Percentiles rank a stretch among this genome's conserved stretches.
Evolutionary conservation across 2,113 vertebrate species (phyloP).

Genomic region (Astur gentilis): DNA sequence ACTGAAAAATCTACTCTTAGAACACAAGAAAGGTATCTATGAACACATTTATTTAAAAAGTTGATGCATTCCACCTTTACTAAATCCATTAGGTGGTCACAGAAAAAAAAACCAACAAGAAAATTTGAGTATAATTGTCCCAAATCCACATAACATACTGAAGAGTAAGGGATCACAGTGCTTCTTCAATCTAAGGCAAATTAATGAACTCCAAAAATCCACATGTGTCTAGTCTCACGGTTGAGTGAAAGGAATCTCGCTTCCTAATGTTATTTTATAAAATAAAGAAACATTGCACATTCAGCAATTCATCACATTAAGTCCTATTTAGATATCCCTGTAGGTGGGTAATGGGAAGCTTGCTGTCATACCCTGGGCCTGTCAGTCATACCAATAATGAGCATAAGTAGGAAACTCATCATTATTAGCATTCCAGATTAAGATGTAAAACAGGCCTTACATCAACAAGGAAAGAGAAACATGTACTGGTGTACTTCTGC

Average conservation of each 20-base stretch:
- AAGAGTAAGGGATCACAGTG: neutral
- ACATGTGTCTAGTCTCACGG: accelerated
- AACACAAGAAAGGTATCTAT: neutral
- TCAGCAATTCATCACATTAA: neutral
- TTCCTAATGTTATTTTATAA: neutral
- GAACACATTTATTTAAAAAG: neutral
- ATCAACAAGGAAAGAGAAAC: neutral
- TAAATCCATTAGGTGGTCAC: neutral
- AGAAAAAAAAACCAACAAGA: neutral
- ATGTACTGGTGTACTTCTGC: accelerated
- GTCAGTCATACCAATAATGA: neutral
- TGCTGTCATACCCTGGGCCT: neutral
- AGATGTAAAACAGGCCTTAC: neutral
- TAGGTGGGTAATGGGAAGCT: neutral
- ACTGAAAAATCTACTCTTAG: neutral
- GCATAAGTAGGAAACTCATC: neutral
- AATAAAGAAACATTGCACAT: neutral
- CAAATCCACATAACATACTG: neutral
- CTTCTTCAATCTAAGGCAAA: neutral
- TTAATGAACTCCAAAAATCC: neutral
- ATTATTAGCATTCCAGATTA: neutral
- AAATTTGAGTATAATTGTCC: neutral
- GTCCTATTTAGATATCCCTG: neutral
- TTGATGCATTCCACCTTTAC: neutral
- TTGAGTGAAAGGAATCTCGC: accelerated